These are phyloP conservation scores for Conchocele bisecta DNA, from an alignment of 2,888 invertebrate genomes.

Conservation along the genomic window DNA sequence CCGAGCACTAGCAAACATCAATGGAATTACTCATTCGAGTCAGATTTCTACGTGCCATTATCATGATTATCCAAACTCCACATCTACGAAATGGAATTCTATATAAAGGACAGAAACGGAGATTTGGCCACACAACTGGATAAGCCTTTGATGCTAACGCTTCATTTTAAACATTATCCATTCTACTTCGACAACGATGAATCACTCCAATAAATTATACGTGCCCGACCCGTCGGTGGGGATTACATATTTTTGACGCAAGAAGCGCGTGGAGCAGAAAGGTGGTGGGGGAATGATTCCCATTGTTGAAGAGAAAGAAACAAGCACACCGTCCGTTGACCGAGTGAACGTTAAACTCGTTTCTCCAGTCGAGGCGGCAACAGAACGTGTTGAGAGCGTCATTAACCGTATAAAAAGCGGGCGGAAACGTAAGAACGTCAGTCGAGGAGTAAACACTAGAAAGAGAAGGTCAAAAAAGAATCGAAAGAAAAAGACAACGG, in stretches of 20 bases:
- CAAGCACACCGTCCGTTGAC: too few relatives aligned
- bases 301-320: too few relatives aligned
- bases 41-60: background rate
- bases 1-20: background rate
- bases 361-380: too few relatives aligned
- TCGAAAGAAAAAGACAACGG: too few relatives aligned
- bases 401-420: too few relatives aligned
- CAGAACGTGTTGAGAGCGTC: too few relatives aligned
- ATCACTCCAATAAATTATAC: constrained; percentile 10
- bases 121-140: background rate
- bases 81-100: constrained; percentile 5
- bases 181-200: constrained; percentile 3
- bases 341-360: too few relatives aligned
- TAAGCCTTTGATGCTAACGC: constrained; percentile 5
- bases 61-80: background rate
- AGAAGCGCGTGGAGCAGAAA: background rate
- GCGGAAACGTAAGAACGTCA: too few relatives aligned
- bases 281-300: too few relatives aligned
- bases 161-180: constrained; percentile 8
- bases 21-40: constrained; percentile 1
- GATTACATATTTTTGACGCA: background rate
- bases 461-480: too few relatives aligned
- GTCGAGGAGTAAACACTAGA: too few relatives aligned
- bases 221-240: constrained; percentile 1
- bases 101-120: constrained; percentile 4